Base-by-base conservation (phyloP, 2,888 invertebrate genomes). In the Nasonovia ribisnigri region DNA sequence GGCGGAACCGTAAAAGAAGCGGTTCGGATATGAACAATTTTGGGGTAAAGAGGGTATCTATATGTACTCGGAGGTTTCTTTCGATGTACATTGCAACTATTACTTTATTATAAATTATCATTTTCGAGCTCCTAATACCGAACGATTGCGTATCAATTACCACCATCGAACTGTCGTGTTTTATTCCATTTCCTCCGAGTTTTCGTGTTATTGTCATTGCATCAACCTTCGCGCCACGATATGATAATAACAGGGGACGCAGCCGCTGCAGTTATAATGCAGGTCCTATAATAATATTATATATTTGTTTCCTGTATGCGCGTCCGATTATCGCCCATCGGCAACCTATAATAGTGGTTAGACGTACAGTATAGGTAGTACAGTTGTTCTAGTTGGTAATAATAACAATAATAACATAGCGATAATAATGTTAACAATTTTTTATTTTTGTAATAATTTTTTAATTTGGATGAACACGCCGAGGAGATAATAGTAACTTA, bases 371-470 rank as follows among this genome's bases (percentile, higher is more conserved):
- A 54, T 54, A 54, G 54, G 54, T 54, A 54, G 54, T 36, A 77
- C 77, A 36, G 77, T 42, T 77, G 77, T 77, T 77, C 77, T 77
- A 77, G 77, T 77, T 77, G 77, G 36, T 77, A 77, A 36, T 36
- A 54, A 54, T 48, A 46, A 48, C 36, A 46, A 88, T 88, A 88
- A 88, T 88, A 88, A 88, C 54, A 54, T 48, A 48, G 87, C 51
- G 10, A 88, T 88, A 88, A 88, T 88, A 54, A 88, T 88, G 88
- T 88, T 88, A 42, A 54, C 42, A 42, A 54, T 88, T 88, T 54
- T 54, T 51, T n/a, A 16, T 67, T 67, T n/a, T 67, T n/a, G n/a
- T 77, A 77, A 77, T 77, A 77, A 77, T 77, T 77, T 77, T 77
- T 77, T 77, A 77, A 77, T 77, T 77, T 77, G 77, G 77, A 77